Evolutionary conservation across 1,140 invertebrate species (phyloP).

Genomic region (Atopsyche davidsoni): DNA sequence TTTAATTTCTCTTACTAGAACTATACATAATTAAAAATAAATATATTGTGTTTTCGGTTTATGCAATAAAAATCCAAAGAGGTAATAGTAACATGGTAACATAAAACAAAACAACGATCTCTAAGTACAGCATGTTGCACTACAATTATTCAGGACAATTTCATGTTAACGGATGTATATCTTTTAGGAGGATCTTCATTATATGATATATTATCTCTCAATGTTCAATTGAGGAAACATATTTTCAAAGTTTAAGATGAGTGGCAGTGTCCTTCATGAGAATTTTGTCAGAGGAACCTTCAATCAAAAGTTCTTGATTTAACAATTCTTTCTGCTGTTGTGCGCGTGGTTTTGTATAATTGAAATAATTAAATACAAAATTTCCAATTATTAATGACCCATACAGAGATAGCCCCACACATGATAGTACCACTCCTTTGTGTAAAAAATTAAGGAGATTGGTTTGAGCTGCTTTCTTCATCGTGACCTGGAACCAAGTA

Average conservation of each 20-base stretch:
- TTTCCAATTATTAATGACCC: slow-evolving; percentile 4
- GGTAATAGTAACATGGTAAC: too few species aligned
- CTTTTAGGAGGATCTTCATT: too few species aligned
- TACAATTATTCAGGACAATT: too few species aligned
- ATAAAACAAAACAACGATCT: too few species aligned
- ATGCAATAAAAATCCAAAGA: too few species aligned
- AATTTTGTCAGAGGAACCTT: slow-evolving; percentile 22
- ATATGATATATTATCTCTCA: too few species aligned
- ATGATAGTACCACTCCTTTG: slow-evolving; percentile 20
- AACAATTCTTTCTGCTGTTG: slow-evolving; percentile 1
- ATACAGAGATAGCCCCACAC: slow-evolving; percentile 13
- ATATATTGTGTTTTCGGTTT: too few species aligned
- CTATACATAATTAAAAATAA: too few species aligned
- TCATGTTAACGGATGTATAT: too few species aligned
- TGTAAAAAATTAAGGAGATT: slow-evolving; percentile 18
- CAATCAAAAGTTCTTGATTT: slow-evolving; percentile 18
- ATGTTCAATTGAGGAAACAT: too few species aligned
- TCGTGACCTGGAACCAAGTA: background rate
- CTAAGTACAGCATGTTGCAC: too few species aligned
- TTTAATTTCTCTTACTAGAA: too few species aligned
- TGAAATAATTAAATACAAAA: slow-evolving; percentile 16
- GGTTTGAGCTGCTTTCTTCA: slow-evolving; percentile 8
- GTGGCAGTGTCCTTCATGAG: slow-evolving; percentile 15
- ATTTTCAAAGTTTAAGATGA: slow-evolving; percentile 12
- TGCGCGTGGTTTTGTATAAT: slow-evolving; percentile 13